Percentiles rank a stretch among this genome's conserved stretches.
phyloP scores from a whole-genome alignment of 1,140 invertebrate species.

The Protaetia brevitarsis region DNA sequence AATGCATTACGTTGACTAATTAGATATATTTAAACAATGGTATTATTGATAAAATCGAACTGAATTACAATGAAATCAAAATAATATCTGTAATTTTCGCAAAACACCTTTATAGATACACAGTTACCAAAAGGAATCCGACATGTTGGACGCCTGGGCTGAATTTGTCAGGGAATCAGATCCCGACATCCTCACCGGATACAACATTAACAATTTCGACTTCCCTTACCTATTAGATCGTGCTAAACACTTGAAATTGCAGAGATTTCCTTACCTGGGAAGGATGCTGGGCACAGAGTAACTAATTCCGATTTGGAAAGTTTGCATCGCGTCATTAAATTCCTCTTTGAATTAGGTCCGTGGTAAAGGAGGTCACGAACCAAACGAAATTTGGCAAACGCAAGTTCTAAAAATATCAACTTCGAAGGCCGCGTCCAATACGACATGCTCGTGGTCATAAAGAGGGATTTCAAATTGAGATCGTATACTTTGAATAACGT shows the following conservation, averaged over 20 bases:
- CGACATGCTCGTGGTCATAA: constrained; percentile 87
- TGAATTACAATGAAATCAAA: too few relatives aligned
- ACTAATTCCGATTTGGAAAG: too few relatives aligned
- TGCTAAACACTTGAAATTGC: constrained; percentile 75
- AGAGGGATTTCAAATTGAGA: constrained; percentile 95
- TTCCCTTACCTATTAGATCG: constrained; percentile 94
- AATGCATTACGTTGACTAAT: too few relatives aligned
- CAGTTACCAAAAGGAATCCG: constrained; percentile 51
- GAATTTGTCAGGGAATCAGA: constrained; percentile 94
- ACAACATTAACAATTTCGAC: constrained; percentile 99
- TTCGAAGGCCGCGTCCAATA: constrained; percentile 96
- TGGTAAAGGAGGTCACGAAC: constrained; percentile 80
- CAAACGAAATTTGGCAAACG: constrained; percentile 97
- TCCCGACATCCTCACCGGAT: constrained; percentile 98
- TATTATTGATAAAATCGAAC: too few relatives aligned
- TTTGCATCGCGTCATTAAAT: too few relatives aligned
- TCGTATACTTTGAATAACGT: constrained; percentile 99
- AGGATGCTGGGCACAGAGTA: constrained; percentile 76
- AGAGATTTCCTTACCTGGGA: constrained; percentile 76
- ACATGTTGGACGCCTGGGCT: constrained; percentile 79
- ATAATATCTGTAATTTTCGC: neutral
- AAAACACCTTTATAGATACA: constrained; percentile 38
- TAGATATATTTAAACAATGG: too few relatives aligned
- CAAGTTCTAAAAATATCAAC: constrained; percentile 94
- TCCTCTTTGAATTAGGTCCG: too few relatives aligned